These are phyloP conservation scores for Ormia ochracea DNA, from an alignment of 2,888 invertebrate species.

Conservation along the genomic window DNA sequence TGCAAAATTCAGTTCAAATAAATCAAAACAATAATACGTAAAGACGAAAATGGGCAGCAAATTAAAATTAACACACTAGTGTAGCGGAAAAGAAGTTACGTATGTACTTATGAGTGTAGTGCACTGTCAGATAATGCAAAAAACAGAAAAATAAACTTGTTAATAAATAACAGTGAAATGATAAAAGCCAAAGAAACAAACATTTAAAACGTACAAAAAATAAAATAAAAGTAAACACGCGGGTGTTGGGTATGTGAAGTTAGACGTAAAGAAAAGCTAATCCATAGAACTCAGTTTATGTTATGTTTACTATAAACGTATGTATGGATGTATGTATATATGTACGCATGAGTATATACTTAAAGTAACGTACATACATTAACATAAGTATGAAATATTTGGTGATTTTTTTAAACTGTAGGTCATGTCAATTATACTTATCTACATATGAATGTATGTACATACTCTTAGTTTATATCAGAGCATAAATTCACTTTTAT, in stretches of 20 bases:
- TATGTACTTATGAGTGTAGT: neutral
- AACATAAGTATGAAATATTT: no score
- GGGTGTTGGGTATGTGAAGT: conserved; percentile 34
- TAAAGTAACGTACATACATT: no score
- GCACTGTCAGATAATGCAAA: conserved; percentile 15
- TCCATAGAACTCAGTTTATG: neutral
- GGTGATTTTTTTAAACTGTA: no score
- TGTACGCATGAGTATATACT: no score
- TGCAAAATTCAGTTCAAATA: conserved; percentile 27
- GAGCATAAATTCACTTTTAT: neutral
- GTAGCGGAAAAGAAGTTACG: conserved; percentile 47
- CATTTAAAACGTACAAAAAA: neutral
- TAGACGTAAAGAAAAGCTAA: conserved; percentile 14
- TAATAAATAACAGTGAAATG: conserved; percentile 33
- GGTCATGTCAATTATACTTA: no score
- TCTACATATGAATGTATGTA: conserved; percentile 49
- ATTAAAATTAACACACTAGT: conserved; percentile 33
- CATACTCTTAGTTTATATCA: conserved; percentile 49
- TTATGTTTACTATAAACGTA: neutral
- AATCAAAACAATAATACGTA: conserved; percentile 13
- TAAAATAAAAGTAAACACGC: conserved; percentile 25
- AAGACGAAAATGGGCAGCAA: conserved; percentile 18
- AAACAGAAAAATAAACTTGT: neutral
- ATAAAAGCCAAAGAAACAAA: conserved; percentile 11
- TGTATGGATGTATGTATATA: conserved; percentile 26